Conservation (phyloP, 2,888 invertebrate genomes). For the Drosophila bunnanda region DNA sequence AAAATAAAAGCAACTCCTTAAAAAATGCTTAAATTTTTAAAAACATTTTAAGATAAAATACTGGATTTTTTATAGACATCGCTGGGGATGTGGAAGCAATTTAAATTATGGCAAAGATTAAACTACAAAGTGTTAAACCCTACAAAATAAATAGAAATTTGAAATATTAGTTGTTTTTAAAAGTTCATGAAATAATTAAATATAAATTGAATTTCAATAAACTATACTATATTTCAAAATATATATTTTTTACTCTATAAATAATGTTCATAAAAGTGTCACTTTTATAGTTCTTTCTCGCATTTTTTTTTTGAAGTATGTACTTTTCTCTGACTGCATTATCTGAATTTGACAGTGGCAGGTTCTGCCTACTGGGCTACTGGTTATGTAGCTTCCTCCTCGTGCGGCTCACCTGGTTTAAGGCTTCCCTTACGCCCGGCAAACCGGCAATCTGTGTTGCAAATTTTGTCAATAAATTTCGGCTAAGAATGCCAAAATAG, state of each 20-base stretch:
- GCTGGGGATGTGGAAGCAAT: no score
- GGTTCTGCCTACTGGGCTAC: constrained; percentile 65
- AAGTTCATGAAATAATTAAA: no score
- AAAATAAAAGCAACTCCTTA: rapidly evolving
- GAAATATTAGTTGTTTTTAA: no score
- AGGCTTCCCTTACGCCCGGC: constrained; percentile 71
- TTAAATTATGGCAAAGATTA: no score
- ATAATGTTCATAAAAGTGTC: not conserved
- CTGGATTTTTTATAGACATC: no score
- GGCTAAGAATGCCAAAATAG: constrained; percentile 74
- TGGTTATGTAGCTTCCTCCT: constrained; percentile 61
- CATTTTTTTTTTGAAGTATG: not conserved
- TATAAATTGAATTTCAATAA: no score
- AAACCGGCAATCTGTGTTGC: constrained; percentile 82
- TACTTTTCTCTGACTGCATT: constrained; percentile 7
- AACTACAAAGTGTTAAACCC: no score
- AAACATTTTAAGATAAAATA: not conserved
- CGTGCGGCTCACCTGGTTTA: constrained; percentile 57
- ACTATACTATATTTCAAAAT: no score
- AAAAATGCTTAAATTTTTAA: not conserved
- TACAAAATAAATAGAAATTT: not conserved
- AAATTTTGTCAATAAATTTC: constrained; percentile 79
- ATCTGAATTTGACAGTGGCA: constrained; percentile 50
- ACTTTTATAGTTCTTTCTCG: not conserved
- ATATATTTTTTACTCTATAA: no score